Evolutionary conservation across 2,113 vertebrate species (phyloP).

Genomic region (Hemiprocne comata): DNA sequence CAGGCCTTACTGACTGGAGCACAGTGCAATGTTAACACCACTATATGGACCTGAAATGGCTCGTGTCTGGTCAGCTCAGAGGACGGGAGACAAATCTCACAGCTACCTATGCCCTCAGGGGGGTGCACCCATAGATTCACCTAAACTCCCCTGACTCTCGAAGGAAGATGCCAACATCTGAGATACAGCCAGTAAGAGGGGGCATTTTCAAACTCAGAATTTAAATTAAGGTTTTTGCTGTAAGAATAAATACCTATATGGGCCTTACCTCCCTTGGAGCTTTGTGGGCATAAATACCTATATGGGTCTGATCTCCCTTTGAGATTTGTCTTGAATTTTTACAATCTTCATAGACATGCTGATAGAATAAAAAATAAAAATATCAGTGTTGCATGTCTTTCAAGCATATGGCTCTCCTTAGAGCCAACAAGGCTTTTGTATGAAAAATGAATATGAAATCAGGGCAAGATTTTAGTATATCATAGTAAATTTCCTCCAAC

Average conservation of each 20-base stretch:
- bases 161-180: not conserved
- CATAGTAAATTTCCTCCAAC: not conserved
- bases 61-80: not conserved
- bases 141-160: not conserved
- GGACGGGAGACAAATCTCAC: not conserved
- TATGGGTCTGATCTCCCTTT: not conserved
- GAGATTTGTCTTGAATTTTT: conserved; percentile 37
- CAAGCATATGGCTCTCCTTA: conserved; percentile 66
- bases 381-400: conserved; percentile 52
- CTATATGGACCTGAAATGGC: conserved; percentile 8
- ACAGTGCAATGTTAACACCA: not conserved
- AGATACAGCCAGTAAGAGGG: not conserved
- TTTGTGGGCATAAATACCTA: not conserved
- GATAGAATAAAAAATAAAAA: conserved; percentile 39
- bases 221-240: not conserved
- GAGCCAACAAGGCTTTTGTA: conserved; percentile 64
- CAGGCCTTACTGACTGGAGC: conserved; percentile 44
- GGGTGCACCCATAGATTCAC: not conserved
- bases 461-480: conserved; percentile 29
- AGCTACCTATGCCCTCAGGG: not conserved
- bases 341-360: conserved; percentile 26
- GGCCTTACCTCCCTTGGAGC: not conserved
- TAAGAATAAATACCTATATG: not conserved
- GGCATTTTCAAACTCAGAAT: not conserved
- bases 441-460: conserved; percentile 67